Evolutionary conservation across 2,797 vertebrate species (phyloP).

Genomic region (Peromyscus eremicus): DNA sequence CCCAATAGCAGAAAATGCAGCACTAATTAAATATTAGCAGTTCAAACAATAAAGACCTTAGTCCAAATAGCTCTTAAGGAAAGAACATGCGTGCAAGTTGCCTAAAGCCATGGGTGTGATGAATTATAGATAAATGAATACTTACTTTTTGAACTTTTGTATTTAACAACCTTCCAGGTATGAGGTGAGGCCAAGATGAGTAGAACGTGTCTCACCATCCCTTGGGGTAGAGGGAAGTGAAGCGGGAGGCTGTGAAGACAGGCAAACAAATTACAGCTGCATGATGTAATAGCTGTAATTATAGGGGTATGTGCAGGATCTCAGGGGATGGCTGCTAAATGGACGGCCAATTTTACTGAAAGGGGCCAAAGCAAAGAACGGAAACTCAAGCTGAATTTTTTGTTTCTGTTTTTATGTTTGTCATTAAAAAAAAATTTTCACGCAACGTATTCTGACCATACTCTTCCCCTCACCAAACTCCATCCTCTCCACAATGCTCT

Average conservation of each 20-base stretch:
- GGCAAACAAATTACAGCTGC: conserved; percentile 35
- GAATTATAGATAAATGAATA: background rate
- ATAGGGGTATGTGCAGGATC: background rate
- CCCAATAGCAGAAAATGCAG: background rate
- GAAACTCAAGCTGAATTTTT: background rate
- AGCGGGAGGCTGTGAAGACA: conserved; percentile 7
- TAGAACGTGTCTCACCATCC: background rate
- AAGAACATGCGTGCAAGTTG: background rate
- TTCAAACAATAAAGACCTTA: conserved; percentile 17
- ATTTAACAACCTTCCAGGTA: background rate
- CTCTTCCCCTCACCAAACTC: background rate
- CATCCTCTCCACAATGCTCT: background rate
- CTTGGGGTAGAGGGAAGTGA: background rate
- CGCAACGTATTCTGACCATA: background rate
- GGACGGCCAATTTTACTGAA: background rate
- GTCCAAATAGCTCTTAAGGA: conserved; percentile 33
- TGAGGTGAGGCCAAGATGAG: background rate
- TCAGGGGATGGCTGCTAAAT: background rate
- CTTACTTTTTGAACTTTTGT: background rate
- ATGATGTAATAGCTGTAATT: background rate
- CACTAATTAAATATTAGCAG: conserved; percentile 19
- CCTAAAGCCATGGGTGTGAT: background rate
- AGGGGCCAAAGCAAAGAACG: background rate
- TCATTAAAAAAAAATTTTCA: background rate
- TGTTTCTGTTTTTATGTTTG: background rate